Evolutionary conservation across 2,888 invertebrate species (phyloP), one percentile per base, ranked within the genome.

Genomic region (Cantharis rustica): DNA sequence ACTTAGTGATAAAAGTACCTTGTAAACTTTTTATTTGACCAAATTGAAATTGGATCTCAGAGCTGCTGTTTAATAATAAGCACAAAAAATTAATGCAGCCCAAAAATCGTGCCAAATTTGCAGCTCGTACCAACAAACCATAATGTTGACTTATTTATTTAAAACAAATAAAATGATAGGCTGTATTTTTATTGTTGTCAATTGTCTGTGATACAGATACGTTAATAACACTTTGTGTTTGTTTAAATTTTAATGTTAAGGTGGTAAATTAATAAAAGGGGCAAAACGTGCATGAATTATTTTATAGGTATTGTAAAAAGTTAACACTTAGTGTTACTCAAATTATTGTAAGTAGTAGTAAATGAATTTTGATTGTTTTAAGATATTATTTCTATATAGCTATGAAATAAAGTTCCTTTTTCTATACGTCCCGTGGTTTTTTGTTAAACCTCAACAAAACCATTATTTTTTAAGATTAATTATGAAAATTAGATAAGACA

Each of bases 1-100:
- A 63, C 31, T 68, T 71, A 71, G 73, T 73, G 73, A 73, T 76
- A 73, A 73, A 70, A 17, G 71, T 73, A 73, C 71, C 73, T 76
- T 71, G 68, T 26, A 70, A 47, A 66, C 20, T 70, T 31, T 27
- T 70, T 70, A 47, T 73, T 76, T 71, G 61, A 76, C 76, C 76
- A 76, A 77, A 77, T 66, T 71, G 47, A 72, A 69, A 63, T 68
- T 77, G 69, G 77, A 77, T 77, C 77, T 77, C 77, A 77, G 16
- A 64, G 61, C 66, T 68, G 17, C 69, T 72, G 69, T 75, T 63
- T 66, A 71, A 20, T 47, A 68, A 71, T 31, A 61, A 23, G 68
- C 27, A 70, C 4, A 69, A 63, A 68, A 27, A 69, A 61, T 23
- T 23, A 69, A 27, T 72, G 69, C 68, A 73, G 69, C 62, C 73